phyloP scores from a whole-genome alignment of 2,888 invertebrate genomes.

The Xestia rhomboidea region DNA sequence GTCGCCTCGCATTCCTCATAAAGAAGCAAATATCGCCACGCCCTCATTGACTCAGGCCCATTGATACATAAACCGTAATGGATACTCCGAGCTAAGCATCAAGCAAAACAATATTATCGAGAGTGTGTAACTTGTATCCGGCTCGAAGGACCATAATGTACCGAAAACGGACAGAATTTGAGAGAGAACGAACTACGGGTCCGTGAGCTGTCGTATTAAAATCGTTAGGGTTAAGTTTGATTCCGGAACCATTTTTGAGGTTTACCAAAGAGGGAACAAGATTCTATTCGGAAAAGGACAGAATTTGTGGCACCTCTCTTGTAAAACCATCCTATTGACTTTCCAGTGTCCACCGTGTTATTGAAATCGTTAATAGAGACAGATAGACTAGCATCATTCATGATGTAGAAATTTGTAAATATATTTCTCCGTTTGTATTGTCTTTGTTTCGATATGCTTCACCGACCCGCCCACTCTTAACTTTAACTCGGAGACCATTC shows the following conservation, averaged over 20 bases:
- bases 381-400: neutral
- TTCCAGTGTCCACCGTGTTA: neutral
- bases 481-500: neutral
- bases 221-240: neutral
- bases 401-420: neutral
- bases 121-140: no score
- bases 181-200: neutral
- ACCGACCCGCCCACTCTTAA: neutral
- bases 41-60: neutral
- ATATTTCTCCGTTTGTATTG: neutral
- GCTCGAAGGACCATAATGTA: no score
- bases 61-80: no score
- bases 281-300: neutral
- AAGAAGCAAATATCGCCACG: neutral
- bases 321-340: neutral
- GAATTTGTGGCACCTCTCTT: neutral
- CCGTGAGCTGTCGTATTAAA: neutral
- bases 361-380: neutral
- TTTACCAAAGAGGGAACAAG: neutral
- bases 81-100: no score
- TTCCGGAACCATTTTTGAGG: neutral
- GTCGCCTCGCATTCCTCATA: constrained; percentile 1
- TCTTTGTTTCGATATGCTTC: neutral
- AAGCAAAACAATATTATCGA: no score
- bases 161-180: no score